Percentiles rank a stretch among this genome's conserved stretches.
Conservation (phyloP, 1,140 invertebrate species). For the Brachystomella parvula region DNA sequence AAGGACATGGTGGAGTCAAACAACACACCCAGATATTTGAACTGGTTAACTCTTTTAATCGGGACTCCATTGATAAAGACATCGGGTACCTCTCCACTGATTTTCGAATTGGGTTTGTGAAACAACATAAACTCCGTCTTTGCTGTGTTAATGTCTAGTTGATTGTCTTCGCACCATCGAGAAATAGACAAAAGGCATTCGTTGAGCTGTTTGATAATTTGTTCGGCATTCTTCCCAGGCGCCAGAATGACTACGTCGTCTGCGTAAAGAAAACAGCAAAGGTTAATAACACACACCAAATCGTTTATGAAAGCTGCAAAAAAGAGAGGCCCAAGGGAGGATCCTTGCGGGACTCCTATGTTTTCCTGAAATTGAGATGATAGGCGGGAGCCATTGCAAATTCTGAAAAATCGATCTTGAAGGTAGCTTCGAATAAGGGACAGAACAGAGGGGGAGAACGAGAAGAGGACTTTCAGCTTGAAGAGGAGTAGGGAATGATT, state of each 20-base stretch:
- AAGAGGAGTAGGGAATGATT: neutral
- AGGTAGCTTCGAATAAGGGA: neutral
- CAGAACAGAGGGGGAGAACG: neutral
- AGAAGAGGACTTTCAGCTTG: neutral
- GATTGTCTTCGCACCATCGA: neutral
- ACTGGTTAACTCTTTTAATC: neutral
- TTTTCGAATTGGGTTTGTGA: neutral
- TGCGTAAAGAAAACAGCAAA: conserved; percentile 32
- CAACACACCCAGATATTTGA: neutral
- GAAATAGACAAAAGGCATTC: neutral
- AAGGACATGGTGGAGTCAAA: neutral
- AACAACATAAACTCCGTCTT: conserved; percentile 3
- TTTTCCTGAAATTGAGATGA: neutral
- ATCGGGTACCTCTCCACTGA: too few species aligned
- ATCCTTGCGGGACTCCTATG: conserved; percentile 37
- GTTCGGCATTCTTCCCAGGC: neutral
- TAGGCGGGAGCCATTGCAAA: neutral
- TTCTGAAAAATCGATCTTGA: neutral
- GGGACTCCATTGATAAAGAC: neutral
- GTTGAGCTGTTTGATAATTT: neutral
- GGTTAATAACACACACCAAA: conserved; percentile 19
- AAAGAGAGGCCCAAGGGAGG: conserved; percentile 36
- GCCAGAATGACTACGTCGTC: conserved; percentile 38
- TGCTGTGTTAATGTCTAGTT: neutral
- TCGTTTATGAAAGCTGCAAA: conserved; percentile 38